Evolutionary conservation across 1,140 invertebrate genomes (phyloP).

Genomic region (Limonius californicus): DNA sequence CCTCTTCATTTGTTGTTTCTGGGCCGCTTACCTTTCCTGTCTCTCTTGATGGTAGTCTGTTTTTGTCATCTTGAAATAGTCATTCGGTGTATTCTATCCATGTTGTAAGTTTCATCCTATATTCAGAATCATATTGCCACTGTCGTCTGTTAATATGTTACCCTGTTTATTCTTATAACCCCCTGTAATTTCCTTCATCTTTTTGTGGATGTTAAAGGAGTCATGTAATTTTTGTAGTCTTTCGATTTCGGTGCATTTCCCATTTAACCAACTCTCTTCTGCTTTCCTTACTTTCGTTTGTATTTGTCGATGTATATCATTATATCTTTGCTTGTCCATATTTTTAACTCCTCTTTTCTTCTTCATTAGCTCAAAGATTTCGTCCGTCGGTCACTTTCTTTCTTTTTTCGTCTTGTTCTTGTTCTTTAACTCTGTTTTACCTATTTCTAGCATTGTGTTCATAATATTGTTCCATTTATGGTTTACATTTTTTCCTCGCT

Average conservation of each 20-base stretch:
- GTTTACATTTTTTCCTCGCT: neutral
- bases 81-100: neutral
- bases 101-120: neutral
- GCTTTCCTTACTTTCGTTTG: neutral
- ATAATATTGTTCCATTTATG: conserved; percentile 15
- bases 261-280: neutral
- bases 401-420: neutral
- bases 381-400: conserved; percentile 5
- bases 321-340: conserved; percentile 7
- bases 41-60: neutral
- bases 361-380: conserved; percentile 18
- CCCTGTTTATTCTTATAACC: no score
- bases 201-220: conserved; percentile 6
- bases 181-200: neutral
- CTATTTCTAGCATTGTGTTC: neutral
- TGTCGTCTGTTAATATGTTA: neutral
- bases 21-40: no score
- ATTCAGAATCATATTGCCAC: no score
- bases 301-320: neutral
- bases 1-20: no score
- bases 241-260: conserved; percentile 6
- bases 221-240: neutral
- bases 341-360: conserved; percentile 8
- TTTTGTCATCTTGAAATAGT: neutral
- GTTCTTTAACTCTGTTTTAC: neutral